Evolutionary conservation across 2,888 invertebrate species (phyloP).

Genomic region (Cremastinae sp.): DNA sequence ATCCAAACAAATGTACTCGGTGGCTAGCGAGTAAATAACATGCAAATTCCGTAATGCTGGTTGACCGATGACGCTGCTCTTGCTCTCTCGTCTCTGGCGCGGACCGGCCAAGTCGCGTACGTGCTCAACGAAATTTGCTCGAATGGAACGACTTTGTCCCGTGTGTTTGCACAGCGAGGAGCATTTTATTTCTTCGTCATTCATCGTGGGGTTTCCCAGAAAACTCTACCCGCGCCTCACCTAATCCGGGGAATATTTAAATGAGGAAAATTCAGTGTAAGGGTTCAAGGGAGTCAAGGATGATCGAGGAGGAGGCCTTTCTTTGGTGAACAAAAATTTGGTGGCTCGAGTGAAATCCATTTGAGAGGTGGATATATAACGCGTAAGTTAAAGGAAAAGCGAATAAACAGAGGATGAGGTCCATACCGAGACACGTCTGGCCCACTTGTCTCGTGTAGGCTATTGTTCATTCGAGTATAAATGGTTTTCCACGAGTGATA

Average conservation of each 20-base stretch:
- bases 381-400: conserved; percentile 3
- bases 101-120: conserved; percentile 66
- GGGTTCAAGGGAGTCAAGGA: neutral
- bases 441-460: neutral
- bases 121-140: conserved; percentile 70
- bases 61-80: conserved; percentile 79
- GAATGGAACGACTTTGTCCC: conserved; percentile 45
- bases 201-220: neutral
- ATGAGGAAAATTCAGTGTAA: neutral
- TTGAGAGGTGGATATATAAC: neutral
- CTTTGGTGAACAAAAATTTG: neutral
- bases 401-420: neutral
- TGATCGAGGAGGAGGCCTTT: conserved; percentile 8
- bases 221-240: neutral
- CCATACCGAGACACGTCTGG: neutral
- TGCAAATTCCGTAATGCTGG: conserved; percentile 80
- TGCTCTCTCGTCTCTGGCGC: conserved; percentile 50
- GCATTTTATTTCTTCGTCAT: conserved; percentile 25
- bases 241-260: conserved; percentile 17
- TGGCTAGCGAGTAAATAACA: conserved; percentile 80
- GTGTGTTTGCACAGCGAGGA: conserved; percentile 6
- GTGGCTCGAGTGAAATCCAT: conserved; percentile 10
- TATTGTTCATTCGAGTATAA: conserved; percentile 18
- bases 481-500: conserved; percentile 28
- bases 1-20: conserved; percentile 81